A percentile compares a stretch with the other conserved stretches of the same genome.
Conservation (phyloP, 1,140 invertebrate genomes). For the Magallana angulata region DNA sequence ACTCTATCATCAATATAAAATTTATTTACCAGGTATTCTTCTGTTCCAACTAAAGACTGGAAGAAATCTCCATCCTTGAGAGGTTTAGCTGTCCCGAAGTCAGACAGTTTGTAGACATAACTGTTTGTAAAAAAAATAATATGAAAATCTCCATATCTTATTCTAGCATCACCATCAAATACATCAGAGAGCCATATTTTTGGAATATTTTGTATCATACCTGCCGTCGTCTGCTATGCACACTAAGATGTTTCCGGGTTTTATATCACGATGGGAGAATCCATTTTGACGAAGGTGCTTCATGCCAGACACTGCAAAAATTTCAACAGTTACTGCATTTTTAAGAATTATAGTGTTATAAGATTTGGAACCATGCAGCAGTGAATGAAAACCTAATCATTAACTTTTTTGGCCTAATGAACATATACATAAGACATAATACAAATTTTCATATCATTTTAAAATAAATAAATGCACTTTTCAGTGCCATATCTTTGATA, state of each 20-base stretch:
- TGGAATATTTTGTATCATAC: slow-evolving; percentile 53
- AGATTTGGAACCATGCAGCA: not conserved
- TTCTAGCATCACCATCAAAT: not conserved
- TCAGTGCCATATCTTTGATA: no score
- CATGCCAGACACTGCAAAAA: slow-evolving; percentile 66
- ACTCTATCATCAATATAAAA: not conserved
- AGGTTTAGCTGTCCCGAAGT: slow-evolving; percentile 97
- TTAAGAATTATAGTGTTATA: not conserved
- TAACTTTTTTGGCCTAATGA: no score
- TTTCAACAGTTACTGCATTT: not conserved
- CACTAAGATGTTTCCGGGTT: slow-evolving; percentile 99
- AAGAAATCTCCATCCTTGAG: slow-evolving; percentile 96
- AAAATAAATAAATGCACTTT: no score
- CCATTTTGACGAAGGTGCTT: slow-evolving; percentile 84
- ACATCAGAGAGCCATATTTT: no score
- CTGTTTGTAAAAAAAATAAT: slow-evolving; percentile 55
- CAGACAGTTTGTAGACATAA: slow-evolving; percentile 95
- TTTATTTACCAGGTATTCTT: slow-evolving; percentile 89
- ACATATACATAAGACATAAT: no score
- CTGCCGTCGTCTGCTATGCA: slow-evolving; percentile 94
- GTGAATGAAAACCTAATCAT: no score
- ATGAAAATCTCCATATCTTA: not conserved
- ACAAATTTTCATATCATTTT: no score
- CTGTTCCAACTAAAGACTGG: slow-evolving; percentile 96
- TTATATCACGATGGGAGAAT: slow-evolving; percentile 95